These are phyloP conservation scores for Aviceda subcristata DNA, from an alignment of 2,113 vertebrate species.

Conservation along the genomic window DNA sequence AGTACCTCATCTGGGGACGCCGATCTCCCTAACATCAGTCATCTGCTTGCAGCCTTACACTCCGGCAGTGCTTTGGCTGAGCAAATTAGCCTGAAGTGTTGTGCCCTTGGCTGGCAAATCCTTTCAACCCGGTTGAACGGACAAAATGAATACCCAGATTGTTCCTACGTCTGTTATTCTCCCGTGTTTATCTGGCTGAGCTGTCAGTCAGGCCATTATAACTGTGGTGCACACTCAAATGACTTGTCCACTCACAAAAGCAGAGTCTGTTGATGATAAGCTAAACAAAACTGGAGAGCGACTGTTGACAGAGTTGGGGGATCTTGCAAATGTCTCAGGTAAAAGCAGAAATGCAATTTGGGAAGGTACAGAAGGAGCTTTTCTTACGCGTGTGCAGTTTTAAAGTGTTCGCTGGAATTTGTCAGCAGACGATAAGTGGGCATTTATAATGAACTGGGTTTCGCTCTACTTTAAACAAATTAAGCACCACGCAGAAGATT, in stretches of 20 bases:
- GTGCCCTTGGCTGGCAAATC: slow-evolving; percentile 89
- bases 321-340: slow-evolving; percentile 53
- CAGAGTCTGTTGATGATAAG: slow-evolving; percentile 72
- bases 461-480: slow-evolving; percentile 44
- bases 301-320: slow-evolving; percentile 51
- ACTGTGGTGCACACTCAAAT: slow-evolving; percentile 80
- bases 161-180: slow-evolving; percentile 75
- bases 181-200: slow-evolving; percentile 83
- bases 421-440: not conserved
- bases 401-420: not conserved
- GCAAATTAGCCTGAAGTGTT: slow-evolving; percentile 86
- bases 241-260: slow-evolving; percentile 80
- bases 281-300: slow-evolving; percentile 69
- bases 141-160: slow-evolving; percentile 83
- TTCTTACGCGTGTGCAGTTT: not conserved
- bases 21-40: slow-evolving; percentile 56
- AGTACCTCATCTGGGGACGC: slow-evolving; percentile 30
- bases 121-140: slow-evolving; percentile 83
- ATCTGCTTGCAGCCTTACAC: slow-evolving; percentile 57
- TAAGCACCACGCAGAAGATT: not conserved
- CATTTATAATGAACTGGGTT: not conserved
- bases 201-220: slow-evolving; percentile 84
- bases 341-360: slow-evolving; percentile 1
- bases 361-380: not conserved
- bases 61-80: slow-evolving; percentile 73